Evolutionary conservation across 2,888 invertebrate genomes (phyloP), one percentile per base, ranked within the genome.

Genomic region (Norana najaformis): DNA sequence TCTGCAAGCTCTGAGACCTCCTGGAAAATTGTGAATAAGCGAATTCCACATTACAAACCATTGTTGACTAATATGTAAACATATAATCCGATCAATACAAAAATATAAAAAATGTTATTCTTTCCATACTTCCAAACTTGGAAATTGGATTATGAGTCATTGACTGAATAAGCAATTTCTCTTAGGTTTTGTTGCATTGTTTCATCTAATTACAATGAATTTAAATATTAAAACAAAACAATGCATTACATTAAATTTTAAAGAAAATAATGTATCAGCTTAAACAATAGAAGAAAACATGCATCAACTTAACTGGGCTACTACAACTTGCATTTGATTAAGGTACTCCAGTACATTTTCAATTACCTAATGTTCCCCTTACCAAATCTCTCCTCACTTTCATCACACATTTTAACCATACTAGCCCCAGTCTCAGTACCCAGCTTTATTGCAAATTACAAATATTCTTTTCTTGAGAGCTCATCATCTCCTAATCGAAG

Each of bases 1-100:
- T 85, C 85, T 35, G 85, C 85, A 35, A 85, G 37, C 85, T 85
- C 85, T 35, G 85, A 85, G 8, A 37, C 85, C 37, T 85, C 85
- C 85, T 85, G 11, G n/a, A 69, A 69, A n/a, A 69, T 69, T 30
- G n/a, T 69, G 69, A 8, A n/a, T n/a, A 69, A 2, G n/a, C 11
- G 69, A n/a, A 69, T n/a, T 69, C 8, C 6, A 69, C 30, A 69
- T 69, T 16, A n/a, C n/a, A 69, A 8, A n/a, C n/a, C 69, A 13
- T n/a, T 69, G 69, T 30, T 69, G n/a, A n/a, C 30, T 11, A 69
- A 69, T 69, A 69, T 8, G n/a, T 8, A 69, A 69, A 69, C 3
- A 8, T 69, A 47, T 1, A 47, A 69, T n/a, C 30, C 69, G 13
- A 13, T 69, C 69, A 69, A 16, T 69, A 69, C 2, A 69, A 69